Base-by-base conservation (phyloP, 2,888 invertebrate species). In the Scotopteryx bipunctaria region DNA sequence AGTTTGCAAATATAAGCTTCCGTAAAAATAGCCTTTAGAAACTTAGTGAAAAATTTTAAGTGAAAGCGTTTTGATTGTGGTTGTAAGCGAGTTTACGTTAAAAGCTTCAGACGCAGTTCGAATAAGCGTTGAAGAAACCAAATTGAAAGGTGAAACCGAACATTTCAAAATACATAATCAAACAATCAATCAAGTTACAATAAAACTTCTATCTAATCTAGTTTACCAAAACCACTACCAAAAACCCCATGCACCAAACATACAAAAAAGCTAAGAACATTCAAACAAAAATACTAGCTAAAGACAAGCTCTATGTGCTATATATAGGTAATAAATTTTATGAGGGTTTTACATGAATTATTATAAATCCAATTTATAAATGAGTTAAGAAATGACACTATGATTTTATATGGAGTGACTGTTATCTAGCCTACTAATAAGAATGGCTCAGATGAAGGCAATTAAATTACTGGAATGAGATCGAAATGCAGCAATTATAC, bases 161-260 rank as follows among this genome's bases (percentile, higher is more conserved):
- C 64, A 60, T 44, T 51, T 65, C 54, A 61, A 69, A 69, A 67
- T 68, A 69, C 46, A 44, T 63, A 61, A 65, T 61, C 40, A 59
- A 67, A 66, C 63, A 66, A 64, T 61, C 63, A 65, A 65, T 60
- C 55, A 61, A 58, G 31, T 55, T 50, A 52, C 40, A 60, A 46
- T 62, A 57, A 67, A 66, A 65, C 63, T 53, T 68, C 61, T 48
- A 43, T 38, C 47, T 57, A 61, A 48, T 61, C 65, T 64, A 64
- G 53, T 48, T 67, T 69, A 63, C 23, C 64, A 64, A 66, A 66
- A 63, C 71, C 71, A 62, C 57, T 61, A 71, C 61, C 69, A 69
- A 77, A 44, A 72, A 66, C 83, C 81, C 83, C 86, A 83, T 87
- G 86, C 88, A 83, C 76, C 72, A 79, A 70, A 74, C 72, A 73